Percentiles rank a stretch among this genome's conserved stretches.
phyloP scores from a whole-genome alignment of 2,113 vertebrate species.

The Drymodes brunneopygia region DNA sequence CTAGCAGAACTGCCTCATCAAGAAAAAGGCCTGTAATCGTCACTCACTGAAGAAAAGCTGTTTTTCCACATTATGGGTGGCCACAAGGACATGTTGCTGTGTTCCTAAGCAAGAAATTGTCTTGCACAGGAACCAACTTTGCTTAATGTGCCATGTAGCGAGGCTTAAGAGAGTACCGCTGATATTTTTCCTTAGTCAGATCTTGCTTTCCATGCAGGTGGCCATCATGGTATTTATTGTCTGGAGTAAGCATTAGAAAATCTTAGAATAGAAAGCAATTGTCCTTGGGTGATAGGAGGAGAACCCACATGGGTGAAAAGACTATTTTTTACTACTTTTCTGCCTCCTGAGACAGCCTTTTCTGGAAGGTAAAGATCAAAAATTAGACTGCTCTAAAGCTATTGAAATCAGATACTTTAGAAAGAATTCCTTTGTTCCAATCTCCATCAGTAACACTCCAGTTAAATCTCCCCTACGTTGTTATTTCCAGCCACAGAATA shows the following conservation, averaged over 20 bases:
- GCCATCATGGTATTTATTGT: background rate
- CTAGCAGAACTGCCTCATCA: conserved; percentile 24
- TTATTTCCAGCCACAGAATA: background rate
- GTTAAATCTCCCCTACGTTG: background rate
- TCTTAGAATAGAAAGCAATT: background rate
- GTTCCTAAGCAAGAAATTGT: background rate
- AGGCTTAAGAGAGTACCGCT: background rate
- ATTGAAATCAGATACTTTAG: background rate
- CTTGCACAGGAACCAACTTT: background rate
- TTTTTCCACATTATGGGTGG: background rate
- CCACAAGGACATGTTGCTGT: background rate
- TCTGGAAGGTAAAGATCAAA: background rate
- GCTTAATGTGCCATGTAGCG: background rate
- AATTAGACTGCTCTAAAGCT: background rate
- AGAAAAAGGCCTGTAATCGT: background rate
- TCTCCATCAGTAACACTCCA: background rate
- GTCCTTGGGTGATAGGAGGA: background rate
- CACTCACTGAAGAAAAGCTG: background rate
- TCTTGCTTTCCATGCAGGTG: background rate
- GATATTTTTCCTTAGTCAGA: background rate
- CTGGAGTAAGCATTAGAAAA: background rate
- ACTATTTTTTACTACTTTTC: background rate
- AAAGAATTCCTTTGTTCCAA: background rate
- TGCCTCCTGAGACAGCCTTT: background rate
- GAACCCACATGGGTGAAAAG: background rate